Evolutionary conservation across 64 coral and sea anemone genomes (phyloP), one percentile per base, ranked within the genome.

Genomic region (Dendrophyllia cribrosa): DNA sequence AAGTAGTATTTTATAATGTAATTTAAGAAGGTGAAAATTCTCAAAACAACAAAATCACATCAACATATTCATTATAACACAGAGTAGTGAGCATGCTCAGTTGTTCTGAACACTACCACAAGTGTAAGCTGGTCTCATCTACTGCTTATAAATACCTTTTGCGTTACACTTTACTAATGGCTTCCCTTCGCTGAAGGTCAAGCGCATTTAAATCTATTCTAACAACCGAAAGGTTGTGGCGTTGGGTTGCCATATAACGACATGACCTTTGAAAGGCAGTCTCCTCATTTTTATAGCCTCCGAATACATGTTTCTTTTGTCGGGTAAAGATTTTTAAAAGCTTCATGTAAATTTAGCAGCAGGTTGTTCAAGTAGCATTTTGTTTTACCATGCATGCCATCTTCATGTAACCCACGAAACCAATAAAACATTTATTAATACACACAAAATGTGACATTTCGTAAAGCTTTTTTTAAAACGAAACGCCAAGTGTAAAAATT

Each of bases 121-220:
- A 93, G 19, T 60, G 45, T 64, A 16, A 61, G 60, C 26, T 2
- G 11, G 20, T 16, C 0, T 4, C 7, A 19, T 51, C 67, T 49
- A 2, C 6, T 8, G 1, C 4, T 19, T 93, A 90, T 96, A 96
- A 93, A 65, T 63, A 85, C 21, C 6, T 0, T 45, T 10, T 9
- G 14, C 6, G 3, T 1, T 5, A 24, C 10, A 49, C 15, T 0
- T 0, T 8, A 1, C 1, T 6, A 0, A 0, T 73, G 95, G 95
- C 95, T 96, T 96, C 91, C 95, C 95, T 96, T 96, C 95, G 95
- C 90, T 96, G 95, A 96, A 96, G 95, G 95, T 86, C 52, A 96
- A 96, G 95, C 90, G 95, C 95, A 96, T 96, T 96, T 96, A 96
- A 96, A 93, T 96, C 91, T 96, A 93, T 96, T 96, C 95, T 81